These are phyloP conservation scores for Falco berigora DNA, from an alignment of 2,797 vertebrate genomes.

Conservation along the genomic window DNA sequence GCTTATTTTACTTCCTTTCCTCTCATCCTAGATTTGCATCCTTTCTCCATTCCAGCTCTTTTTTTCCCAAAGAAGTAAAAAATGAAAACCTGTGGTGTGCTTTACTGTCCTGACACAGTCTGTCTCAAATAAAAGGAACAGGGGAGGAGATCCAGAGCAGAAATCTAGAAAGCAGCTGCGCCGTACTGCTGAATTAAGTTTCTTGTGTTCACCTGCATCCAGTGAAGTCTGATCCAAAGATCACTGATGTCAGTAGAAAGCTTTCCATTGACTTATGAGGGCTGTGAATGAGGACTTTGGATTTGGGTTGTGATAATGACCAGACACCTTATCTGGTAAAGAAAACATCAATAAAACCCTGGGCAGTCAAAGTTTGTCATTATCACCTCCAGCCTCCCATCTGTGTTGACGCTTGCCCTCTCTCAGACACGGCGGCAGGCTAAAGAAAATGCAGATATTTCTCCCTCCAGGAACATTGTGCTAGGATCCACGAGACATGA, in stretches of 20 bases:
- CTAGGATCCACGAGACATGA: slow-evolving; percentile 10
- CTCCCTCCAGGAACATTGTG: not conserved
- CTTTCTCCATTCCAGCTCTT: not conserved
- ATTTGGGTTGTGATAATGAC: not conserved
- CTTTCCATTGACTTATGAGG: not conserved
- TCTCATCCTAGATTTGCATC: not conserved
- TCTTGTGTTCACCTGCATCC: not conserved
- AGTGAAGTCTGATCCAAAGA: not conserved
- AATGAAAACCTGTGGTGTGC: not conserved
- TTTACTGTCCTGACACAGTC: not conserved
- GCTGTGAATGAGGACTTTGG: not conserved
- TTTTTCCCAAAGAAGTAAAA: not conserved
- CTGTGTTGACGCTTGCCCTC: not conserved
- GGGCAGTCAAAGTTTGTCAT: not conserved
- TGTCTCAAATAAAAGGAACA: not conserved
- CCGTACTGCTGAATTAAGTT: not conserved
- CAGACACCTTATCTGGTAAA: not conserved
- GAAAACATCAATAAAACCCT: not conserved
- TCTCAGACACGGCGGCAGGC: not conserved
- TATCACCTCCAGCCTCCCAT: not conserved
- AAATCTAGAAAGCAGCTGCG: not conserved
- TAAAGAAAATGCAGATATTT: not conserved
- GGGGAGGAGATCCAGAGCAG: not conserved
- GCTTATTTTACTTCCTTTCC: not conserved
- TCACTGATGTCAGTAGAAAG: not conserved